phyloP scores from a whole-genome alignment of 2,113 vertebrate genomes.

The Phodopus roborovskii region DNA sequence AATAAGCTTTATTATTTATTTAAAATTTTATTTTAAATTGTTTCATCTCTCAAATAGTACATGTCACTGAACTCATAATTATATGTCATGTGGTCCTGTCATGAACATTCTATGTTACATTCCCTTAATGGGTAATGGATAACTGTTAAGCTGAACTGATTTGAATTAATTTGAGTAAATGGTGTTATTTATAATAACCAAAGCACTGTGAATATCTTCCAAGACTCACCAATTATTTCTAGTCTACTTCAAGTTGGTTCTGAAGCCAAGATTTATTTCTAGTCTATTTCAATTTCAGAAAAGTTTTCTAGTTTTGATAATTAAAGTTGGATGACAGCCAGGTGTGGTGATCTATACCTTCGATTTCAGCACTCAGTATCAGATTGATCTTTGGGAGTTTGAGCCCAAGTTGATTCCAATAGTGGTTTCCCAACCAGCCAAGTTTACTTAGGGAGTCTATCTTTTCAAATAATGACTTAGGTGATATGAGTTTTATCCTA shows the following conservation, averaged over 20 bases:
- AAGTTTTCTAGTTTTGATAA: not conserved
- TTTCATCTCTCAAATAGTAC: not conserved
- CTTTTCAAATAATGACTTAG: not conserved
- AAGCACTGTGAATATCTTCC: not conserved
- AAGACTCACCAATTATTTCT: not conserved
- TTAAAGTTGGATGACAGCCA: not conserved
- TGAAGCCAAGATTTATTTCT: not conserved
- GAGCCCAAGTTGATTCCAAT: not conserved
- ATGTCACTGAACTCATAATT: not conserved
- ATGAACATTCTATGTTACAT: not conserved
- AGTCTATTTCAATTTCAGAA: not conserved
- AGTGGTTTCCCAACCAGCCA: not conserved
- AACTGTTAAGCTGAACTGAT: not conserved
- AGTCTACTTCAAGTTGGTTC: not conserved
- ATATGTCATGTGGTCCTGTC: not conserved
- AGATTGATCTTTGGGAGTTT: not conserved
- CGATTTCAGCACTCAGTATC: too few relatives aligned
- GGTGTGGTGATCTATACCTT: not conserved
- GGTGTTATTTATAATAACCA: not conserved
- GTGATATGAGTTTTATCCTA: not conserved
- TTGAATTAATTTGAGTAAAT: not conserved
- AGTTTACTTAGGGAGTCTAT: not conserved
- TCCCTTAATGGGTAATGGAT: not conserved
- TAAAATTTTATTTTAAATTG: constrained; percentile 18
- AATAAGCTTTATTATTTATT: not conserved